Conservation (phyloP, 1,140 invertebrate genomes). For the Maconellicoccus hirsutus region DNA sequence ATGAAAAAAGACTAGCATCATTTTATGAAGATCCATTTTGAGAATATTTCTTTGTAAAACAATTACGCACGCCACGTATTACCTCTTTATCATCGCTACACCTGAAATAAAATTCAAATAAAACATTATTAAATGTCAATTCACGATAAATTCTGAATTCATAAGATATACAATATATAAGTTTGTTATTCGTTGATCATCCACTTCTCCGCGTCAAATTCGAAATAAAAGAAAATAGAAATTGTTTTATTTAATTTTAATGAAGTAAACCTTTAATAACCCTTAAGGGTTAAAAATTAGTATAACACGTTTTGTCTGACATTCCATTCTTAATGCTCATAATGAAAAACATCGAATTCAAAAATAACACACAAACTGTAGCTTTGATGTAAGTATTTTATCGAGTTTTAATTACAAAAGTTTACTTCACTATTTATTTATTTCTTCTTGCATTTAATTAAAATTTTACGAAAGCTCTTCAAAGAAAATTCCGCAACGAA, state of each 20-base stretch:
- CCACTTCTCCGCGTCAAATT: too few species aligned
- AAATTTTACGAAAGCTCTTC: neutral
- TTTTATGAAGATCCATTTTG: conserved; percentile 12
- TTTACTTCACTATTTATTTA: neutral
- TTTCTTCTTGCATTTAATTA: conserved; percentile 4
- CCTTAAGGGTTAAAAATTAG: too few species aligned
- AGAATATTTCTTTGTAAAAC: neutral
- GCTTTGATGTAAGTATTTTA: neutral
- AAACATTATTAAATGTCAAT: neutral
- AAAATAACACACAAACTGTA: neutral
- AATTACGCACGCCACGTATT: neutral
- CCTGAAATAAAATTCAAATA: conserved; percentile 4
- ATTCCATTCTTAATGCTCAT: too few species aligned
- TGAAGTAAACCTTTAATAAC: too few species aligned
- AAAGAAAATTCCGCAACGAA: neutral
- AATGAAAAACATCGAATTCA: neutral
- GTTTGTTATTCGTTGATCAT: too few species aligned
- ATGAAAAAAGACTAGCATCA: conserved; percentile 13
- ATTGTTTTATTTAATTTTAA: too few species aligned
- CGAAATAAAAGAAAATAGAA: too few species aligned
- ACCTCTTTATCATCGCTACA: conserved; percentile 15
- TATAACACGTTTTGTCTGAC: too few species aligned
- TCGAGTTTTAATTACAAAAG: conserved; percentile 4
- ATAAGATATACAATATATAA: too few species aligned
- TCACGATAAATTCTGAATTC: too few species aligned